These are phyloP conservation scores for Lepetodrilus schrolli DNA, from an alignment of 2,888 invertebrate species.

Conservation along the genomic window DNA sequence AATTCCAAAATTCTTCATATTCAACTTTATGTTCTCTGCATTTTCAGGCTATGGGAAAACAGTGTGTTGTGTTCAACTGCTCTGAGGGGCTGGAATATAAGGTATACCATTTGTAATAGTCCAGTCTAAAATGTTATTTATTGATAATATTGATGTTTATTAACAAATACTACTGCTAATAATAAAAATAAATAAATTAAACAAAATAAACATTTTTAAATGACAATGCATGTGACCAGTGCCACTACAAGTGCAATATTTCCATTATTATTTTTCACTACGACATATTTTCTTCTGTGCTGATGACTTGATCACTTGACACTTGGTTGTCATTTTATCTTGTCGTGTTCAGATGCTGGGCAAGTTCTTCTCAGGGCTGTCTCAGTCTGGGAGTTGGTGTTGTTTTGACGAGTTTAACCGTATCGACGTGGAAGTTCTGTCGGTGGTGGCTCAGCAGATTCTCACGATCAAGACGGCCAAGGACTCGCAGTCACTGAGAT, in stretches of 20 bases:
- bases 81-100: slow-evolving; percentile 75
- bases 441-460: slow-evolving; percentile 75
- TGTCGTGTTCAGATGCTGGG: slow-evolving; percentile 68
- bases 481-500: slow-evolving; percentile 68
- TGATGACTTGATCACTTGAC: neutral
- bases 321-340: neutral
- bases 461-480: slow-evolving; percentile 75
- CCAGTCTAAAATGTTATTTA: no score
- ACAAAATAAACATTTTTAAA: no score
- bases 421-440: slow-evolving; percentile 75
- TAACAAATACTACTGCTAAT: no score
- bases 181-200: no score
- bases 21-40: slow-evolving; percentile 19
- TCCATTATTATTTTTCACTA: neutral
- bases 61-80: slow-evolving; percentile 76
- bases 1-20: no score
- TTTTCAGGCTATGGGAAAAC: slow-evolving; percentile 73
- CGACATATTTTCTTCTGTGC: neutral
- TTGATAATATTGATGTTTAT: no score
- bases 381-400: slow-evolving; percentile 75
- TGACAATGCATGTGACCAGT: neutral
- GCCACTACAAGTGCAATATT: neutral
- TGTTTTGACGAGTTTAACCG: slow-evolving; percentile 76
- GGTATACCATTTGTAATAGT: no score
- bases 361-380: slow-evolving; percentile 75